A percentile compares a stretch with the other conserved stretches of the same genome.
Conservation (phyloP, 2,888 invertebrate species). For the Parascotia fuliginaria region DNA sequence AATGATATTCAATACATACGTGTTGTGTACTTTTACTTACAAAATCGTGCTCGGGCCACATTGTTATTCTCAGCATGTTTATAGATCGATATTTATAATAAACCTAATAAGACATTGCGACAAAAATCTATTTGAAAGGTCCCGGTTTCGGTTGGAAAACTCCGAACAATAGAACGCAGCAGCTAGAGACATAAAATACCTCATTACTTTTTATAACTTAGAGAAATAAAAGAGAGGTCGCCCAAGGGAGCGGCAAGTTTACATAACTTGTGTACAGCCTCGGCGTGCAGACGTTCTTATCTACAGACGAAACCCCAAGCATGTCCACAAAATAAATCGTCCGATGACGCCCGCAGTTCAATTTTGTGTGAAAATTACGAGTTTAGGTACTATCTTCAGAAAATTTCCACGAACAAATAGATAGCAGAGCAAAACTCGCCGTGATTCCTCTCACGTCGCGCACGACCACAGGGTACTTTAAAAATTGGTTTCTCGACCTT, state of each 20-base stretch:
- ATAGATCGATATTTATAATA: constrained; percentile 20
- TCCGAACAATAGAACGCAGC: constrained; percentile 61
- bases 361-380: constrained; percentile 75
- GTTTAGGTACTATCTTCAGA: constrained; percentile 48
- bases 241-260: constrained; percentile 61
- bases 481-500: constrained; percentile 60
- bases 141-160: constrained; percentile 48
- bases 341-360: constrained; percentile 67
- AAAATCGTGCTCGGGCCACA: neutral
- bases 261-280: constrained; percentile 59
- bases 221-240: constrained; percentile 67
- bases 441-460: constrained; percentile 69
- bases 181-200: constrained; percentile 69
- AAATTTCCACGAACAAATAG: constrained; percentile 51
- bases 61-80: constrained; percentile 8
- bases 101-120: constrained; percentile 24
- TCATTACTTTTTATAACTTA: constrained; percentile 76
- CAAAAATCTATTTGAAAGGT: constrained; percentile 39
- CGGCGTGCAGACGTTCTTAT: constrained; percentile 61
- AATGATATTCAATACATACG: constrained; percentile 4
- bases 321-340: constrained; percentile 73
- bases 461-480: constrained; percentile 63
- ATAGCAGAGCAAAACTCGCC: constrained; percentile 51
- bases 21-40: neutral
- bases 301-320: constrained; percentile 59